phyloP scores from a whole-genome alignment of 1,140 invertebrate species.

The Holcopasites calliopsidis region DNA sequence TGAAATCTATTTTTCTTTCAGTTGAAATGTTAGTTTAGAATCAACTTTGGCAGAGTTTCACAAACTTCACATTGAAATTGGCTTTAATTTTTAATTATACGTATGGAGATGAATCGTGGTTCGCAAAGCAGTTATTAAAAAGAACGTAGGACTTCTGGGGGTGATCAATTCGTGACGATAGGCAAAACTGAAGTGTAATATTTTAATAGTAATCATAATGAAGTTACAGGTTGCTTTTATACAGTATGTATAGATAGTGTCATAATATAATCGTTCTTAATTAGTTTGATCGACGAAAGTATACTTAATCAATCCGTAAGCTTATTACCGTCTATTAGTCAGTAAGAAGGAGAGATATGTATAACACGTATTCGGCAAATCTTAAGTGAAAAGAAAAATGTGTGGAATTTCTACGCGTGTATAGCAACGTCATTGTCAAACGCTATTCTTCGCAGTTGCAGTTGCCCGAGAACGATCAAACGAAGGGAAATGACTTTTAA shows the following conservation, averaged over 20 bases:
- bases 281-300: slow-evolving; percentile 70
- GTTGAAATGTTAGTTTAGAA: too few relatives aligned
- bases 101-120: background rate
- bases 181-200: slow-evolving; percentile 68
- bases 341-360: slow-evolving; percentile 63
- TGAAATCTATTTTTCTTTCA: too few relatives aligned
- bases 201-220: slow-evolving; percentile 77
- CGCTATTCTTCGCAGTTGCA: background rate
- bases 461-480: background rate
- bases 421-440: slow-evolving; percentile 16
- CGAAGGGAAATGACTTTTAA: background rate
- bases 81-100: background rate
- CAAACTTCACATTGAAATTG: background rate
- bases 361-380: slow-evolving; percentile 66
- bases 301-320: slow-evolving; percentile 69
- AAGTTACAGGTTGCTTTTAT: slow-evolving; percentile 78
- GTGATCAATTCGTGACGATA: background rate
- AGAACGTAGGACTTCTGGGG: background rate
- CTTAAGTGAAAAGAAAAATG: slow-evolving; percentile 61
- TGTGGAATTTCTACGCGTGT: slow-evolving; percentile 35
- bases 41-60: background rate
- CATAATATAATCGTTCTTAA: slow-evolving; percentile 73
- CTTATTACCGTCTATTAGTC: slow-evolving; percentile 68
- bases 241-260: slow-evolving; percentile 79
- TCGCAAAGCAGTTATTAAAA: too few relatives aligned